Evolutionary conservation across 2,888 invertebrate genomes (phyloP).

Genomic region (Melinopterus prodromus): DNA sequence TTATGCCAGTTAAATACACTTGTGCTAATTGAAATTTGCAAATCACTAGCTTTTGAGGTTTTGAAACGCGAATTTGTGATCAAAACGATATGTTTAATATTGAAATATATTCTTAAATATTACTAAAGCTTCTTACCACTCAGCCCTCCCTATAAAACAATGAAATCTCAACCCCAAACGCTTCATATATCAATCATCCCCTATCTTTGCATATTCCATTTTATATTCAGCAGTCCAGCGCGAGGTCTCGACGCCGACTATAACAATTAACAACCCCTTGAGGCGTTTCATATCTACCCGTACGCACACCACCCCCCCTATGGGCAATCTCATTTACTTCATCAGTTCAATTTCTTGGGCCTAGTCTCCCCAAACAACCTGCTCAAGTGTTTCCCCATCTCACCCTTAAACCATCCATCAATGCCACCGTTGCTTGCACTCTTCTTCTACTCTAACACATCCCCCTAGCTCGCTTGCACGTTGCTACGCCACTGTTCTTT

Average conservation of each 20-base stretch:
- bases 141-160: too few relatives aligned
- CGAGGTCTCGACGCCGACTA: background rate
- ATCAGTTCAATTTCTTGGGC: background rate
- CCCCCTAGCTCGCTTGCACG: background rate
- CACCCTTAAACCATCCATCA: background rate
- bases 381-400: background rate
- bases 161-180: background rate
- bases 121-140: background rate
- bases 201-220: background rate
- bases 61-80: too few relatives aligned
- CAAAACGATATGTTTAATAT: too few relatives aligned
- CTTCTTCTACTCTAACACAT: background rate
- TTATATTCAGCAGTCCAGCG: background rate
- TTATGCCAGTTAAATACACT: too few relatives aligned
- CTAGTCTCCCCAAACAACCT: background rate
- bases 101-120: background rate
- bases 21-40: too few relatives aligned
- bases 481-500: background rate
- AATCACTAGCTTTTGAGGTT: too few relatives aligned
- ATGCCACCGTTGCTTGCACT: background rate
- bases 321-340: background rate
- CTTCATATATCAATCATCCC: background rate
- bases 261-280: background rate
- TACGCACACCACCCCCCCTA: background rate
- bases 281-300: background rate